Evolutionary conservation across 2,888 invertebrate genomes (phyloP), one percentile per base, ranked within the genome.

Genomic region (Campaea margaritaria): DNA sequence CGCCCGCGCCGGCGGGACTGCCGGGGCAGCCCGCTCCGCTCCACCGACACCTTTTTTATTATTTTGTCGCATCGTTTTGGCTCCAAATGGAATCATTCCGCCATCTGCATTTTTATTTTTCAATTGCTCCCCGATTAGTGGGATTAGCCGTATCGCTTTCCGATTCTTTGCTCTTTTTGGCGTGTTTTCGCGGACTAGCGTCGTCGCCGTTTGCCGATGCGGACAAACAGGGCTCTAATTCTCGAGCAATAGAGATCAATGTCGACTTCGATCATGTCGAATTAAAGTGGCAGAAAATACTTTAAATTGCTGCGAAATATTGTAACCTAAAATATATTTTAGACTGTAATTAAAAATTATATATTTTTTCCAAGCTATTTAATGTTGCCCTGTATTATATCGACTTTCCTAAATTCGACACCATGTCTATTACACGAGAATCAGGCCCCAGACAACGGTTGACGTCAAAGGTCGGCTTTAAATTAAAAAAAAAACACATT

Each of bases 61-160:
- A 92, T 92, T 92, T 91, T 89, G 91, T 90, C 92, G 92, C 92
- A 87, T 91, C 92, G 92, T 92, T 92, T 91, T 89, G 91, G 88
- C 86, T 86, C 90, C 82, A 89, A 92, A 91, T 89, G 91, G 91
- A 92, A 91, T 91, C 87, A 92, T 91, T 92, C 88, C 82, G 86
- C 90, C 87, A 91, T 93, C 93, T 93, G 90, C 93, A 91, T 93
- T 93, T 93, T 93, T 93, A 93, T 93, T 93, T 93, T 93, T 93
- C 93, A 93, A 93, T 93, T 93, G 93, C 87, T 78, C 83, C 72
- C 82, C 93, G 93, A 93, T 93, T 93, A 93, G 89, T 91, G 84
- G 91, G 92, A 93, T 93, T 93, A 93, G 87, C 78, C 85, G 81
- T 89, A 89, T 91, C 86, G 91, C 88, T 91, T 90, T 89, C 80